A percentile compares a stretch with the other conserved stretches of the same genome.
phyloP scores from a whole-genome alignment of 2,113 vertebrate genomes.

The rat (Rattus norvegicus) region DNA sequence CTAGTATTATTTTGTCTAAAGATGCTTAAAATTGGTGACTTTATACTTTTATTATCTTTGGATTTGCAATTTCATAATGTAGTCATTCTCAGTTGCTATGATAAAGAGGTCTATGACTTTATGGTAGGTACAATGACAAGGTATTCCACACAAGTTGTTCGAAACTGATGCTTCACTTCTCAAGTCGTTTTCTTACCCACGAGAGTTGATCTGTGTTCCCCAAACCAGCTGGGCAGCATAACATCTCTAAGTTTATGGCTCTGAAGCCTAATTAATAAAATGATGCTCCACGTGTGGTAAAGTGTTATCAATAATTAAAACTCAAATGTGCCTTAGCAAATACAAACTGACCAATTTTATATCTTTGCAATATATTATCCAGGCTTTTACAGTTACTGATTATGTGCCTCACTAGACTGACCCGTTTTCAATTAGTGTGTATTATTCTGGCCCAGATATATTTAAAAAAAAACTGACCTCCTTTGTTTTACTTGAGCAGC shows the following conservation, averaged over 20 bases:
- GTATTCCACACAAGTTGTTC: neutral
- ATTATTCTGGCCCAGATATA: constrained; percentile 77
- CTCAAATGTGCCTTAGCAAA: constrained; percentile 76
- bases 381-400: constrained; percentile 72
- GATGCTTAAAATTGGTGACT: constrained; percentile 7
- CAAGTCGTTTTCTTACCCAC: constrained; percentile 34
- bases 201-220: constrained; percentile 41
- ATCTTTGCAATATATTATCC: constrained; percentile 76
- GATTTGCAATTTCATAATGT: neutral
- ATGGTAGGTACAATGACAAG: neutral
- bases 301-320: constrained; percentile 78
- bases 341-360: constrained; percentile 74
- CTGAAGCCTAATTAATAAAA: constrained; percentile 77
- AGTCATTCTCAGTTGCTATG: neutral
- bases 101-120: neutral
- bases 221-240: constrained; percentile 63
- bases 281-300: constrained; percentile 57
- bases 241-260: constrained; percentile 54
- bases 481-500: constrained; percentile 79
- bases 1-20: constrained; percentile 27
- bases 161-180: neutral
- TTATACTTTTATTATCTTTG: constrained; percentile 41
- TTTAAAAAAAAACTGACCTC: constrained; percentile 65
- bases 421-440: constrained; percentile 74
- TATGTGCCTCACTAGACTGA: constrained; percentile 77